Percentiles rank a stretch among this genome's conserved stretches.
Evolutionary conservation across 2,113 vertebrate species (phyloP).

Genomic region (Pollimyrus isidori): DNA sequence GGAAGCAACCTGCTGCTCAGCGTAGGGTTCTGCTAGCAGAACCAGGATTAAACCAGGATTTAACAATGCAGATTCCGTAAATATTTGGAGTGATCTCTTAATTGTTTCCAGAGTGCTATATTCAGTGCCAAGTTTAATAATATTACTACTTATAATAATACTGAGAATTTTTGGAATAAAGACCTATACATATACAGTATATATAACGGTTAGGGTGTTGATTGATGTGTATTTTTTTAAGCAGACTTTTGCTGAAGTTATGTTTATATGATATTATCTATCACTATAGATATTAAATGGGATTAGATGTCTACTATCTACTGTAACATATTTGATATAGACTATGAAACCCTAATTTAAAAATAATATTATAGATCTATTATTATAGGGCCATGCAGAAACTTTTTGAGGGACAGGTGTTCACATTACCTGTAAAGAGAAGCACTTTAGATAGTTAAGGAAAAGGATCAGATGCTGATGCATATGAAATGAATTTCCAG

Average conservation of each 20-base stretch:
- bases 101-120: neutral
- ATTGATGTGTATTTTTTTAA: neutral
- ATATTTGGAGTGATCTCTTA: too few relatives aligned
- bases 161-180: neutral
- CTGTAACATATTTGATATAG: neutral
- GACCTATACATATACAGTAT: neutral
- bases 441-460: neutral
- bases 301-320: neutral
- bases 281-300: neutral
- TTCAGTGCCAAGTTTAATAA: neutral
- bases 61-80: too few relatives aligned
- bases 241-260: neutral
- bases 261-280: neutral
- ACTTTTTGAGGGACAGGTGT: neutral
- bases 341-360: neutral
- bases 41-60: too few relatives aligned
- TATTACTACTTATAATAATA: neutral
- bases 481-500: neutral
- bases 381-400: neutral
- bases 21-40: too few relatives aligned
- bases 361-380: neutral
- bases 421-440: neutral
- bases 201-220: neutral
- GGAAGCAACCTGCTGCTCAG: too few relatives aligned
- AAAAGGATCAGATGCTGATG: neutral